phyloP scores from a whole-genome alignment of 1,140 invertebrate genomes.

The Potamilus streckersoni region DNA sequence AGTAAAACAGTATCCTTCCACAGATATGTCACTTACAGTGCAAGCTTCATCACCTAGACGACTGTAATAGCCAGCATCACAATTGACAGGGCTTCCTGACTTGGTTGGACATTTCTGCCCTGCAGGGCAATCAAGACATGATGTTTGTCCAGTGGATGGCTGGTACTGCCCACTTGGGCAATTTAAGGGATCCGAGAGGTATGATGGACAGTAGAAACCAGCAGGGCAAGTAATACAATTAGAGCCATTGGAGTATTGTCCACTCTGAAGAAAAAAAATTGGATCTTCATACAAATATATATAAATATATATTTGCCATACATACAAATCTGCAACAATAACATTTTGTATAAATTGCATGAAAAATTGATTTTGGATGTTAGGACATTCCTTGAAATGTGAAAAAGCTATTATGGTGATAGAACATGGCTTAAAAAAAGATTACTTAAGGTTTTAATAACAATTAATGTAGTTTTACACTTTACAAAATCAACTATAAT shows the following conservation, averaged over 20 bases:
- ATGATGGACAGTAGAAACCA: slow-evolving; percentile 53
- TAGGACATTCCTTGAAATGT: no score
- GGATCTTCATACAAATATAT: not conserved
- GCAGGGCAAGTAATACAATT: slow-evolving; percentile 47
- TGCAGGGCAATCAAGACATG: slow-evolving; percentile 54
- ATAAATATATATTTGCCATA: not conserved
- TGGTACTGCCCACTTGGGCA: slow-evolving; percentile 57
- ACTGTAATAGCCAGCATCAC: slow-evolving; percentile 58
- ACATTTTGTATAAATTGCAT: no score
- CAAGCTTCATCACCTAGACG: slow-evolving; percentile 46
- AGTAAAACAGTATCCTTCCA: no score
- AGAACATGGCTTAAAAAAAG: no score
- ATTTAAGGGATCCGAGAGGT: slow-evolving; percentile 31
- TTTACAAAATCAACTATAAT: no score
- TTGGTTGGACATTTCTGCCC: slow-evolving; percentile 52
- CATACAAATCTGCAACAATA: no score
- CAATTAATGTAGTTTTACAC: no score
- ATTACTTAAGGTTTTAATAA: no score
- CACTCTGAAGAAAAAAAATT: slow-evolving; percentile 45
- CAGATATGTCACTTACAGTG: slow-evolving; percentile 37
- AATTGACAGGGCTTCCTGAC: slow-evolving; percentile 44
- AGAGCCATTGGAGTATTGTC: slow-evolving; percentile 56
- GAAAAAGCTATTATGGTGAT: no score
- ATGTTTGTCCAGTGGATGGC: slow-evolving; percentile 41
- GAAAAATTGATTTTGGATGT: no score